Percentiles rank a stretch among this genome's conserved stretches.
Evolutionary conservation across 2,888 invertebrate species (phyloP).

Genomic region (Eupithecia abbreviata): DNA sequence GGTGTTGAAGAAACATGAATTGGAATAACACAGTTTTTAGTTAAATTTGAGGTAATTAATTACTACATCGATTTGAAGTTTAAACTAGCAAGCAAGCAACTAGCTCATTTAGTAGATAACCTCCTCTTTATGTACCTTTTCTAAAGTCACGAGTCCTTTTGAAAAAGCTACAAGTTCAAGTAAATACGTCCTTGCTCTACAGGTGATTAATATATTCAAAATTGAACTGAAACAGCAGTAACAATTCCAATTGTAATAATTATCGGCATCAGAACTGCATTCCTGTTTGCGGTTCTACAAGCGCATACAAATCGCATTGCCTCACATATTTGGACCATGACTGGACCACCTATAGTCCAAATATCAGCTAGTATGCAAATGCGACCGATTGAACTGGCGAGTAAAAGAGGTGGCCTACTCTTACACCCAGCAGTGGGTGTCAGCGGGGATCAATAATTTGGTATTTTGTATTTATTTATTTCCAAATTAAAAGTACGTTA

Average conservation of each 20-base stretch:
- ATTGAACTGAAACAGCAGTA: neutral
- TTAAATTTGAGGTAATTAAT: no score
- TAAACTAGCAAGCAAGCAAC: no score
- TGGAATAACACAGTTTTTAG: no score
- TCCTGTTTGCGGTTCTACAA: slow-evolving; percentile 1
- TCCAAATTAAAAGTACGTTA: no score
- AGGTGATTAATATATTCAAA: neutral
- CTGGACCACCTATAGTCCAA: slow-evolving; percentile 11
- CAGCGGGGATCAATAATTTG: neutral
- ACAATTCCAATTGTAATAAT: slow-evolving; percentile 1
- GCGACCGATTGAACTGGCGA: neutral
- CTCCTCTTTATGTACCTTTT: no score
- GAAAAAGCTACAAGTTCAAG: neutral
- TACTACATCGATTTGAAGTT: no score
- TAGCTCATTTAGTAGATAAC: no score
- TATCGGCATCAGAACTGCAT: neutral
- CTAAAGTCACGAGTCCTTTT: no score
- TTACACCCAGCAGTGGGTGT: neutral
- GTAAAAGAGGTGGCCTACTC: neutral
- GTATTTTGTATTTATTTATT: no score
- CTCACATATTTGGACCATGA: slow-evolving; percentile 9
- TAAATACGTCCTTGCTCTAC: neutral
- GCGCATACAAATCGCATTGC: slow-evolving; percentile 16
- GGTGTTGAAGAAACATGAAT: no score
- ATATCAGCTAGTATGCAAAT: slow-evolving; percentile 35